Conservation (phyloP, 2,797 vertebrate genomes). For the Acridotheres tristis region DNA sequence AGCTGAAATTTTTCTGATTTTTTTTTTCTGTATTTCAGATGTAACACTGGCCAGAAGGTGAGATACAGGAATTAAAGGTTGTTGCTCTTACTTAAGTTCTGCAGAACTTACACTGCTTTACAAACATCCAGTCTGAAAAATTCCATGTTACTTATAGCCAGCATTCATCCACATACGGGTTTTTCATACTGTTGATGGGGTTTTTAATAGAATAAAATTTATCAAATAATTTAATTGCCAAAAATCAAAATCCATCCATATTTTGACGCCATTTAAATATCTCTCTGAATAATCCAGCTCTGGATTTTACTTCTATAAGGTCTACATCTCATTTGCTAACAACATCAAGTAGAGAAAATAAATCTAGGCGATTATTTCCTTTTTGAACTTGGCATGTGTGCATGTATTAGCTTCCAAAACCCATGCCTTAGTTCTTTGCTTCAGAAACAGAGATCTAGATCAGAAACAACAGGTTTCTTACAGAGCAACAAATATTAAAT, state of each 20-base stretch:
- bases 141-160: not conserved
- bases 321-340: not conserved
- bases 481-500: not conserved
- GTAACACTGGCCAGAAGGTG: accelerated
- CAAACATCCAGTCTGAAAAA: not conserved
- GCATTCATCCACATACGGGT: not conserved
- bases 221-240: not conserved
- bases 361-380: not conserved
- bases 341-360: not conserved
- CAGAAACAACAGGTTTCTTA: not conserved
- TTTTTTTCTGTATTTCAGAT: not conserved
- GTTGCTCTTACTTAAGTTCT: not conserved
- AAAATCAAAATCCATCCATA: not conserved
- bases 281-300: not conserved
- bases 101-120: not conserved
- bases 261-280: not conserved
- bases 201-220: not conserved
- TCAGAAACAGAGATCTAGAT: not conserved
- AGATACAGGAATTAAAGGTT: not conserved
- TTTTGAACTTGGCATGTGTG: not conserved
- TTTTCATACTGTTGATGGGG: not conserved
- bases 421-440: not conserved
- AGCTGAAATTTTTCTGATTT: not conserved
- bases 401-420: not conserved
- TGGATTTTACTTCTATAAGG: not conserved